Base-by-base conservation (phyloP, 2,888 invertebrate species). In the Acleris cristana region DNA sequence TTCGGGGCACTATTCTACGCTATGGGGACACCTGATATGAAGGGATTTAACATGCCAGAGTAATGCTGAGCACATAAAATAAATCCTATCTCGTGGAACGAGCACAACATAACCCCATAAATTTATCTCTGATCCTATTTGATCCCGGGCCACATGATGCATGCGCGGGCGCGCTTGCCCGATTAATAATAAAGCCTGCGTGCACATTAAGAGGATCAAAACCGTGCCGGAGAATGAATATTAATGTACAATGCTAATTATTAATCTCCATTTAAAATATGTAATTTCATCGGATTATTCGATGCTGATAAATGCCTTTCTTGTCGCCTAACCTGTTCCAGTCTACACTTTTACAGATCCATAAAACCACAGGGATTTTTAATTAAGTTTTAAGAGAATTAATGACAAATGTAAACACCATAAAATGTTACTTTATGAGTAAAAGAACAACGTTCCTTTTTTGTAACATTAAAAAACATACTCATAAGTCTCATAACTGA, bases 111-210 rank as follows among this genome's bases (percentile, higher is more conserved):
- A 71, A 71, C 66, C 73, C 57, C 72, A 72, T 77, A 75, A 73
- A 74, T 77, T 72, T 71, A 69, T 68, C 72, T 62, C 66, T 75
- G 72, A 77, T 75, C 77, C 75, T 65, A 71, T 76, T 74, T 78
- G 71, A 77, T 76, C 77, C 76, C 69, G 70, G 26, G 57, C 69
- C 72, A 70, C 70, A 72, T 72, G 73, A 74, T 70, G 72, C 71
- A 74, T 65, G 72, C 66, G 69, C 69, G 65, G 54, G 69, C 70
- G 69, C 69, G 67, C 66, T 62, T 66, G 54, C 49, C 68, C 62
- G 72, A 72, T 71, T 74, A 70, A 74, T 75, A 72, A 72, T 72
- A 71, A 70, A 71, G 70, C 70, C 65, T 69, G 70, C 66, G 67
- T 63, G 68, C 64, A 65, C 71, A 75, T 65, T 69, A 63, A 62